Base-by-base conservation (phyloP, 2,888 invertebrate genomes). In the Zygaena filipendulae region DNA sequence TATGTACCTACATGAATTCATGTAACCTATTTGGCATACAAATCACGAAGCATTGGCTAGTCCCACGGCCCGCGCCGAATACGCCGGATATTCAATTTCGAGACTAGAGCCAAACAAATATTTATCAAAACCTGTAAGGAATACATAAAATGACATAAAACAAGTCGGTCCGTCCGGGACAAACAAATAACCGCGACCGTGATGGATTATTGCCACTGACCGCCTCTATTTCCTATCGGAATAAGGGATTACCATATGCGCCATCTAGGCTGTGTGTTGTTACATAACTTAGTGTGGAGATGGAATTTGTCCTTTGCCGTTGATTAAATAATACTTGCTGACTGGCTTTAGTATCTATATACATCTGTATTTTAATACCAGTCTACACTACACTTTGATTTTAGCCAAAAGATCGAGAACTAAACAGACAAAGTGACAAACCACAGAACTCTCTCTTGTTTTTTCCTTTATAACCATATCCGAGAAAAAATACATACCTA, bases 231-330 rank as follows among this genome's bases (percentile, higher is more conserved):
- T 77, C 74, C 75, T 79, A 72, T 77, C 68, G 71, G 74, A 74
- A 74, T 77, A 79, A 75, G 74, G 59, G 71, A 79, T 79, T 77
- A 77, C 79, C 79, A 79, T 79, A 77, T 77, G 79, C 64, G 79
- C 48, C 71, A 63, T 62, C 53, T 62, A 57, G 63, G 55, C 60
- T 51, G 42, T 42, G 47, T 40, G 52, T 43, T 42, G 38, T 35
- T 21, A 40, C 48, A 25, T 36, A 12, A 6, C 1, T 2, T 30
- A 42, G 29, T 48, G 27, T 59, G 62, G 75, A 71, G 42, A 26
- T 0, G 40, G 59, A 42, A 25, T 50, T 37, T 36, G 16, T 26
- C n/a, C n/a, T n/a, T n/a, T n/a, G n/a, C n/a, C n/a, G n/a, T n/a
- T n/a, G n/a, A n/a, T n/a, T n/a, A n/a, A n/a, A n/a, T n/a, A n/a